Evolutionary conservation across 2,888 invertebrate genomes (phyloP).

Genomic region (Alloplasta piceator): DNA sequence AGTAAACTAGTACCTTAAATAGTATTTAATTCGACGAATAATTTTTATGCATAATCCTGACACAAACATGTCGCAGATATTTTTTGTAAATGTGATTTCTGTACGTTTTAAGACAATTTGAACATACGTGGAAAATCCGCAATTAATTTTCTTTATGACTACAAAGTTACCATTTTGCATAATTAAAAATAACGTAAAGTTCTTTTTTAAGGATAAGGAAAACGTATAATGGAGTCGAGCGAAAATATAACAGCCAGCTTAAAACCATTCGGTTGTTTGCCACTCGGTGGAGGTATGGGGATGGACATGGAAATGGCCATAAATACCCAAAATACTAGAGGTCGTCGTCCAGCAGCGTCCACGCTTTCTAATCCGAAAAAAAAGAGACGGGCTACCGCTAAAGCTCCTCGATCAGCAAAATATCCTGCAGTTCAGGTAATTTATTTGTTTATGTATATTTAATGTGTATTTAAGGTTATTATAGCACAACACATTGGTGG

Average conservation of each 20-base stretch:
- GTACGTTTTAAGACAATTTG: too few relatives aligned
- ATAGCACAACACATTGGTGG: too few relatives aligned
- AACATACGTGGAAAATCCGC: too few relatives aligned
- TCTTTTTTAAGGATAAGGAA: neutral
- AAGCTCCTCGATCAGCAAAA: conserved; percentile 88
- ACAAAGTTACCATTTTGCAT: too few relatives aligned
- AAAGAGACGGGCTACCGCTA: conserved; percentile 91
- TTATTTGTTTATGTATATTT: neutral
- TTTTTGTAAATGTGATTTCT: too few relatives aligned
- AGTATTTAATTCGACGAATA: too few relatives aligned
- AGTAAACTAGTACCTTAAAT: too few relatives aligned
- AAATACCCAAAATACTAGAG: conserved; percentile 88
- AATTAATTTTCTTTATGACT: too few relatives aligned
- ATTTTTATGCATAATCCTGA: too few relatives aligned
- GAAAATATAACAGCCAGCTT: conserved; percentile 90
- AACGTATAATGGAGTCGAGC: conserved; percentile 86
- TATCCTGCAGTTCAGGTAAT: conserved; percentile 86
- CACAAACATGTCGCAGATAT: too few relatives aligned
- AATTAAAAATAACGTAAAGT: neutral
- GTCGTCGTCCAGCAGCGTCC: conserved; percentile 87
- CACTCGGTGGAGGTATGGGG: conserved; percentile 87
- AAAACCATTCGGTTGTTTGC: conserved; percentile 90
- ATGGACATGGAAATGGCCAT: conserved; percentile 82
- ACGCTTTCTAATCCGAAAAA: conserved; percentile 94
- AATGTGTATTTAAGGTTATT: too few relatives aligned